Evolutionary conservation across 2,888 invertebrate species (phyloP), one percentile per base, ranked within the genome.

Genomic region (Acronicta aceris): DNA sequence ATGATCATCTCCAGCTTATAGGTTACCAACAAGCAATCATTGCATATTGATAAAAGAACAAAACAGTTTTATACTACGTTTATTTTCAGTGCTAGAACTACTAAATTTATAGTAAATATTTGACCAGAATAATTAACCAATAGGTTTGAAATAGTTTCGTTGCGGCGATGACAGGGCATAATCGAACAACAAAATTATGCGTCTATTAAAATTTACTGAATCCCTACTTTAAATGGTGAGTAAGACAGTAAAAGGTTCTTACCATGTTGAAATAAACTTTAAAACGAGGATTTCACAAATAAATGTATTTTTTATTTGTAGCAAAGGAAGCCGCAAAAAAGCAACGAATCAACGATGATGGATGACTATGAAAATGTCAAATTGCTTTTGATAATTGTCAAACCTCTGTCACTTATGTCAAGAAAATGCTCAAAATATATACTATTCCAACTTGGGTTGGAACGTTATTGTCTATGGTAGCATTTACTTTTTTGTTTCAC

Each of bases 341-440:
- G 8, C 30, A 2, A 36, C 12, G 13, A 9, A 33, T 2, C 12
- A 2, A 36, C n/a, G 64, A 52, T n/a, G 59, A 55, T 63, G 64
- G 69, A 81, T 81, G 81, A 81, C 81, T 79, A 79, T 81, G 57
- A 71, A 72, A 62, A 68, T 73, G 78, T 43, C n/a, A 36, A 63
- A 5, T 27, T 27, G 27, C 27, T 57, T 17, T 57, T 6, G 33
- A 12, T 12, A 59, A 46, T 17, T 36, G 54, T 43, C 59, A 53
- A 43, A 21, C 17, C 33, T 57, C 50, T 38, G 38, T 4, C 3
- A 38, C 25, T 13, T 21, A 6, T 21, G 5, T 13, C 25, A 4
- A 2, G 0, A 27, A 13, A 27, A 9, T 25, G n/a, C 46, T 30
- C 5, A 42, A 42, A n/a, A 33, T 10, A 21, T 17, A 7, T n/a